Evolutionary conservation across 1,140 invertebrate genomes (phyloP), one percentile per base, ranked within the genome.

Genomic region (Philotrypesis tridentata): DNA sequence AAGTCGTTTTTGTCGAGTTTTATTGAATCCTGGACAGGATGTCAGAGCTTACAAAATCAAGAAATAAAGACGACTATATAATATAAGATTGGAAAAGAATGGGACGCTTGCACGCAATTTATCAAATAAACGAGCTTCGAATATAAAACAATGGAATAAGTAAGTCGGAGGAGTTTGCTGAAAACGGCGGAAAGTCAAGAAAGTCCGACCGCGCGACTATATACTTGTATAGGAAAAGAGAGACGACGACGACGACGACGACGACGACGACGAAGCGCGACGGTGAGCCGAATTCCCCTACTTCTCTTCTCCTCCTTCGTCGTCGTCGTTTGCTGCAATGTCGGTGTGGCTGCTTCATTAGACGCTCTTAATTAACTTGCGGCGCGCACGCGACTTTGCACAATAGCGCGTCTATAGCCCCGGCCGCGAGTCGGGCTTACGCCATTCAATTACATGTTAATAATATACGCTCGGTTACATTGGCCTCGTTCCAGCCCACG

Each of bases 291-390:
- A n/a, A n/a, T n/a, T n/a, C n/a, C n/a, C n/a, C n/a, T n/a, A n/a
- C n/a, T n/a, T n/a, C n/a, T n/a, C n/a, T 12, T 40, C 37, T 40
- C 37, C 12, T 12, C 63, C 25, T 23, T 61, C 71, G 86, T 86
- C 84, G 86, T 74, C 88, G 87, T 87, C 88, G 88, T 90, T 90
- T 89, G 88, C 87, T 21, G 17, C 48, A 17, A 6, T 17, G 48
- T 14, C 40, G 87, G 87, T 85, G 86, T 86, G 88, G 89, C 88
- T 90, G 89, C 86, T 90, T 90, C 89, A 90, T 90, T 90, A 90
- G 89, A 90, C 87, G 88, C 88, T 90, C 89, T 90, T 90, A 90
- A 90, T 90, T 90, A 90, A 90, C 89, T 90, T 89, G 89, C 89
- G 89, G 87, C 82, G 89, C 87, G 88, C 89, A 89, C 89, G 89